Evolutionary conservation across 2,113 vertebrate species (phyloP), one percentile per base, ranked within the genome.

Genomic region (Sylvia atricapilla): DNA sequence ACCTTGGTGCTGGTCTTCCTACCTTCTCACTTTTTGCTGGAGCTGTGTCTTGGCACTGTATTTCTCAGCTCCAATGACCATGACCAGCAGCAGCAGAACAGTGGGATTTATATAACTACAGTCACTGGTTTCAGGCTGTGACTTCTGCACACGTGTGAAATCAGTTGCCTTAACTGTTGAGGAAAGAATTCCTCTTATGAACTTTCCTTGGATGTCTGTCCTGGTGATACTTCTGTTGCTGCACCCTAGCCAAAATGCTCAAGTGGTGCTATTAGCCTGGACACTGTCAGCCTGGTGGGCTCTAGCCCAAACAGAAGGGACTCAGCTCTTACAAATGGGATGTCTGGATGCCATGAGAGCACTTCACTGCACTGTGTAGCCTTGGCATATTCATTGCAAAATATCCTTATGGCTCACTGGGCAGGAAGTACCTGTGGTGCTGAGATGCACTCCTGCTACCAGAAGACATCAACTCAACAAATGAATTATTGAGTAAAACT

Each of bases 401-500:
- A 67, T 25, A 23, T 21, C 46, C 30, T 56, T 24, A 23, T 17
- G 52, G 79, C 59, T 92, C 44, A 6, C 43, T 92, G 82, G 55
- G 44, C 67, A 74, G 68, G 62, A 88, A 74, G 39, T 43, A 87
- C 56, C 18, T 31, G 30, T 37, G 64, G 35, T 31, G 72, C 41
- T 49, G 58, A 84, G 62, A 52, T 17, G 33, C 15, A 31, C 44
- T 78, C 19, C 39, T 13, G 30, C 39, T 35, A 77, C 35, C 33
- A 70, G 85, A 86, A 83, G 84, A 55, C 30, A 90, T 70, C 84
- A 85, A 59, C 50, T 74, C 49, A 5, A 52, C 76, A 76, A 83
- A 93, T 84, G 43, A 90, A 93, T 88, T 93, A 87, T 59, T 90
- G 60, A 93, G 47, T 64, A 70, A 95, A 96, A 90, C 15, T 74